Conservation (phyloP, 2,113 vertebrate species). For the Lepus americanus region DNA sequence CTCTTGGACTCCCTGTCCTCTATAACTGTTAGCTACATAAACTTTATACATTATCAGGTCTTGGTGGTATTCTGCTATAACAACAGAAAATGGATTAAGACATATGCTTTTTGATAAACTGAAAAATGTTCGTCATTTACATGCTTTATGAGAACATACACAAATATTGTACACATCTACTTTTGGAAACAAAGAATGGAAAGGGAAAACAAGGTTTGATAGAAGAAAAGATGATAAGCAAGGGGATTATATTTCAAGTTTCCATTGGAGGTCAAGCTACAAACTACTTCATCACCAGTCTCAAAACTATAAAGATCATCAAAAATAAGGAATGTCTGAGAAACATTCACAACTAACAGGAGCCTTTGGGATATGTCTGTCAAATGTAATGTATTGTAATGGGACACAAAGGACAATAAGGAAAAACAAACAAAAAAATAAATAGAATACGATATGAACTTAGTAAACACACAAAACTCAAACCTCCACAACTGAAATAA, state of each 20-base stretch:
- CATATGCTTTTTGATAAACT: background rate
- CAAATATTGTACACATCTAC: background rate
- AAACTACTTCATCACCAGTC: background rate
- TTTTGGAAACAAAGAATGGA: background rate
- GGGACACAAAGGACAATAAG: background rate
- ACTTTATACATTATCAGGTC: no score
- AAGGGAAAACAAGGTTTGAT: background rate
- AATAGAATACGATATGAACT: background rate
- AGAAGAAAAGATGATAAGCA: background rate
- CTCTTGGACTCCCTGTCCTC: no score
- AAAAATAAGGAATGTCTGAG: background rate
- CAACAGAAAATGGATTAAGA: no score
- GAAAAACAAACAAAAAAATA: background rate
- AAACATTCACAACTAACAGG: background rate
- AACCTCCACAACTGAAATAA: background rate
- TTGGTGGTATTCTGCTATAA: no score
- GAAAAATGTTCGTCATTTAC: background rate
- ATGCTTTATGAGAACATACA: background rate
- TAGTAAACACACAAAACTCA: background rate
- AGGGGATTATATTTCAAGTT: background rate
- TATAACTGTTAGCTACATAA: no score
- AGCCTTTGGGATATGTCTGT: background rate
- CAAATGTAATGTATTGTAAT: background rate
- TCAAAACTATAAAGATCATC: background rate
- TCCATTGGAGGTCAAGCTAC: background rate